Conservation (phyloP, 2,797 vertebrate genomes). For the Pristis pectinata region DNA sequence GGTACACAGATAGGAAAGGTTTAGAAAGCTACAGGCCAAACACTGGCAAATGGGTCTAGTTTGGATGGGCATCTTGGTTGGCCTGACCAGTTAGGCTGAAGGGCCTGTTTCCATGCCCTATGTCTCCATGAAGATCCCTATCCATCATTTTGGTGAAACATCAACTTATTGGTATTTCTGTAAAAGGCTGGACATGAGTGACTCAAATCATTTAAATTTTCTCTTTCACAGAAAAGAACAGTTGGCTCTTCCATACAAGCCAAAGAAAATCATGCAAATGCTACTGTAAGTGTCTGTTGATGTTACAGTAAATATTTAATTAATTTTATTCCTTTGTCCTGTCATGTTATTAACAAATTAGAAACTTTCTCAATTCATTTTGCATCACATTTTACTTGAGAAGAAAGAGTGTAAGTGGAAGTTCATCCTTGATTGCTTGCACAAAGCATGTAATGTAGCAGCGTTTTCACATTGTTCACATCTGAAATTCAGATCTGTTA, state of each 20-base stretch:
- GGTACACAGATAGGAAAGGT: no score
- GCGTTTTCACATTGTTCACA: no score
- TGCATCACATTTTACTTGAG: background rate
- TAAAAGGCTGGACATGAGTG: background rate
- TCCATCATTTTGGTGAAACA: background rate
- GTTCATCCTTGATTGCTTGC: no score
- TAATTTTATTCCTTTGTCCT: background rate
- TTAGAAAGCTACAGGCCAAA: no score
- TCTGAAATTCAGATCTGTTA: no score
- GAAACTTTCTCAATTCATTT: background rate
- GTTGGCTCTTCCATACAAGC: conserved; percentile 48
- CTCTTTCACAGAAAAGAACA: conserved; percentile 52
- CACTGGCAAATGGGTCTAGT: no score
- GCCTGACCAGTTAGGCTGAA: no score
- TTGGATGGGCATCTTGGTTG: no score
- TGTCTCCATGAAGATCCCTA: background rate
- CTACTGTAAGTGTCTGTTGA: conserved; percentile 41
- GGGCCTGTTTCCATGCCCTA: no score
- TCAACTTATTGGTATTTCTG: background rate
- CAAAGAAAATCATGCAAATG: conserved; percentile 38
- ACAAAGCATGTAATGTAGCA: no score
- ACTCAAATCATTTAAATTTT: conserved; percentile 10
- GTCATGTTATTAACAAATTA: background rate
- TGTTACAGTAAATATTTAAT: background rate
- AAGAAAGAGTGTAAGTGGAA: background rate